Base-by-base conservation (phyloP, 2,888 invertebrate species). In the Dryobota labecula region DNA sequence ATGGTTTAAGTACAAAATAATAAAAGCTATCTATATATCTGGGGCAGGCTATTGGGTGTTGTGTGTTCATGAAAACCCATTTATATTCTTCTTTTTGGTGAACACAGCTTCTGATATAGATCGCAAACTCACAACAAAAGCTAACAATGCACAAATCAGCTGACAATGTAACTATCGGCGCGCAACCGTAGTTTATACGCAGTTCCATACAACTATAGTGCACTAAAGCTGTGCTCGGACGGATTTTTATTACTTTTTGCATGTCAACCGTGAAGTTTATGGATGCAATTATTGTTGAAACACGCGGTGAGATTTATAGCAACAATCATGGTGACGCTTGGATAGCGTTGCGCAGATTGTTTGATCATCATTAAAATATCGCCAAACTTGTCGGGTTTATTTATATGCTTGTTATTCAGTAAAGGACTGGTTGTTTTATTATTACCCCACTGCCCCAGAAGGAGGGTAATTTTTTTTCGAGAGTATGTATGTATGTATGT, bases 231-330 rank as follows among this genome's bases (percentile, higher is more conserved):
- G 86, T 86, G 85, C 84, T 78, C 84, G 86, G 85, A 83, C 80
- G 85, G 84, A 88, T 88, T 94, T 93, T 93, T 93, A 93, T 92
- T 90, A 90, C 92, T 90, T 91, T 92, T 91, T 91, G 89, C 90
- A 90, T 92, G 92, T 92, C 92, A 91, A 90, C 90, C 90, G 89
- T 91, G 90, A 91, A 91, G 90, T 94, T 94, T 94, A 94, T 94
- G 88, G 91, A 87, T 69, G 90, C 91, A 92, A 92, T 93, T 92
- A 93, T 92, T 91, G 89, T 88, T 91, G 92, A 88, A 90, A 91
- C 90, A 87, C 71, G 78, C 64, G 60, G 69, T 74, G 84, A 87
- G 87, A 91, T 92, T 91, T 91, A 92, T 90, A 82, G 78, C 84
- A 83, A 86, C 87, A 83, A 90, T 88, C 88, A 84, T 76, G 75